Evolutionary conservation across 2,797 vertebrate species (phyloP).

Genomic region (Sebastes reedi): DNA sequence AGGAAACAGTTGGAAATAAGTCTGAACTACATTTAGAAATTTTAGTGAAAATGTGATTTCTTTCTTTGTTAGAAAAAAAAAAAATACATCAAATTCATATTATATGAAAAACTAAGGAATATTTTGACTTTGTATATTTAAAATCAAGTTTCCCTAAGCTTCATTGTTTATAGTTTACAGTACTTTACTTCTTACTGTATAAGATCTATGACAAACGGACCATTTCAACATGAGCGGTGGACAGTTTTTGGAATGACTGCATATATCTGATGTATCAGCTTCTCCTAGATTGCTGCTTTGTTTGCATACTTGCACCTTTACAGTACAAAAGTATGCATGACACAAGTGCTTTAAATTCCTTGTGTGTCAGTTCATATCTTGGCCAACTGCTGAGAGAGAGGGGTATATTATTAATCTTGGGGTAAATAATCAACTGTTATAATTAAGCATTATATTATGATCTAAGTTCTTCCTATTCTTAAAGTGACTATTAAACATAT

Average conservation of each 20-base stretch:
- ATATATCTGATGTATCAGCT: not conserved
- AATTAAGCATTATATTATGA: constrained; percentile 5
- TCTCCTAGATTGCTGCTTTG: constrained; percentile 4
- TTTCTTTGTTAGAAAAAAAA: not conserved
- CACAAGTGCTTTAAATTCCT: not conserved
- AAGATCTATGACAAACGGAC: not conserved
- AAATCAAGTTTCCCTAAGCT: not conserved
- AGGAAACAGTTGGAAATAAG: not conserved
- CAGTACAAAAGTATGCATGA: constrained; percentile 7
- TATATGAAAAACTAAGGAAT: not conserved
- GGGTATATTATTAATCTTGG: not conserved
- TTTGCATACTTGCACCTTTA: constrained; percentile 2
- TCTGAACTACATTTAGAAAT: not conserved
- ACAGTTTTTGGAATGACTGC: constrained; percentile 3
- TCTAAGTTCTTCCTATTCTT: constrained; percentile 1
- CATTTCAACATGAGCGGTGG: not conserved
- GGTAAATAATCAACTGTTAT: not conserved
- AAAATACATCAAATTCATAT: not conserved
- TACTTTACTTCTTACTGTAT: not conserved
- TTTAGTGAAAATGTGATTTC: not conserved
- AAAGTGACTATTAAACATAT: constrained; percentile 19
- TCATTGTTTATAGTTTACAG: not conserved
- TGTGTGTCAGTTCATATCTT: not conserved
- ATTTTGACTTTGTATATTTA: not conserved
- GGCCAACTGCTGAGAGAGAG: constrained; percentile 4